Evolutionary conservation across 1,140 invertebrate species (phyloP), one percentile per base, ranked within the genome.

Genomic region (Drosophila murphyi): DNA sequence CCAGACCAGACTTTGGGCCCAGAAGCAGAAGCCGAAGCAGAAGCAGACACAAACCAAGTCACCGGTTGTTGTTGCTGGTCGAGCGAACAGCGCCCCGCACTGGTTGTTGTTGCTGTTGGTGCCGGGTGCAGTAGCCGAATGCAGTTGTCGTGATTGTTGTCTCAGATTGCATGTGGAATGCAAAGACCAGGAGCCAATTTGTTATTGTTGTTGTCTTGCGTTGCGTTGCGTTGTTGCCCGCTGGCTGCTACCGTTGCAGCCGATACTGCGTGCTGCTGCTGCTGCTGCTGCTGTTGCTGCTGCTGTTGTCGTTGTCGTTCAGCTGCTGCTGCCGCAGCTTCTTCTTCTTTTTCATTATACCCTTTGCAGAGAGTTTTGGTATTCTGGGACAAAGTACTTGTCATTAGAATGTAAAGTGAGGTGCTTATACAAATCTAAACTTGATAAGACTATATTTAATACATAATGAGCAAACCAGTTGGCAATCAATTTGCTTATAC

Each of bases 171-270:
- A 86, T 78, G 82, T 82, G 87, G 87, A 82, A 87, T 90, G 79
- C 87, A 87, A 90, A 90, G 82, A 90, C 87, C 87, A 90, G 87
- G 71, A 90, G 87, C 87, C 80, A 90, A 90, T 90, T 90, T 90
- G 87, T 90, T 90, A 67, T 90, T 82, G 79, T 75, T 76, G 82
- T 82, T 90, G 69, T 69, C 31, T 10, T 67, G 50, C 10, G 31
- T 28, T 48, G 47, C 5, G 12, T 20, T 20, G 20, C 20, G 20
- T 10, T 59, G 6, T 56, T 61, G 63, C 63, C 63, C 54, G 64
- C 64, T 70, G 57, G 79, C 60, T 73, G 80, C 80, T 82, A 82
- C 80, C 76, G 80, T 82, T 78, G 45, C 80, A 74, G 75, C 41
- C 47, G 41, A 47, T 47, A 54, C 63, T 79, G 50, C 34, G 28